Base-by-base conservation (phyloP, 2,888 invertebrate genomes). In the Nomada fabriciana region DNA sequence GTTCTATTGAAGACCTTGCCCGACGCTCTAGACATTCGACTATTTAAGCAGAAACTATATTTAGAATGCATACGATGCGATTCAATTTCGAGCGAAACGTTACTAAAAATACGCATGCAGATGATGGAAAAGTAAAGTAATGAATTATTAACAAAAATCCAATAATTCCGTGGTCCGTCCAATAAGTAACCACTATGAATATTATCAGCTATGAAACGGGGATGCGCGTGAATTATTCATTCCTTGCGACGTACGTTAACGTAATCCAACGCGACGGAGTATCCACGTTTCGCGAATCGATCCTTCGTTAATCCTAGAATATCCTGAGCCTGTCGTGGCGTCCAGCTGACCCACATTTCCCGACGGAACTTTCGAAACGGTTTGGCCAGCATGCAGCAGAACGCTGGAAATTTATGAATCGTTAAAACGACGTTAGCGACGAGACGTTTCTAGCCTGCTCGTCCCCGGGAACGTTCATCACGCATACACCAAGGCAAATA, bases 361-460 rank as follows among this genome's bases (percentile, higher is more conserved):
- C 76, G 71, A 67, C 13, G 52, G 55, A 89, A 89, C 74, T 88
- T 89, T 84, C 53, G 47, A 52, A 68, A 68, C 7, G 42, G 63
- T 15, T 10, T 29, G 64, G 55, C 75, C 67, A 74, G 23, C 53
- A 60, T 70, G 79, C 73, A 70, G 61, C 59, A 43, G 67, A 73
- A 59, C 25, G 50, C 55, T 52, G 69, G n/a, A 82, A 89, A 89
- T 87, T 88, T 86, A 85, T 86, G 85, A 85, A 82, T 84, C 78
- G 86, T 89, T 88, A 87, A 88, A 82, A 77, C 77, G 75, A 82
- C 71, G 84, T 86, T 86, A 86, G 79, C 80, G 75, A 68, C 25
- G 52, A 53, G 65, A 60, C 69, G 69, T 68, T 67, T 23, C 23
- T 36, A 50, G 59, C 67, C 23, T 67, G 23, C 18, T 42, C 53